Base-by-base conservation (phyloP, 35 echinoderm and acorn worm species). In the Heliocidaris tuberculata region DNA sequence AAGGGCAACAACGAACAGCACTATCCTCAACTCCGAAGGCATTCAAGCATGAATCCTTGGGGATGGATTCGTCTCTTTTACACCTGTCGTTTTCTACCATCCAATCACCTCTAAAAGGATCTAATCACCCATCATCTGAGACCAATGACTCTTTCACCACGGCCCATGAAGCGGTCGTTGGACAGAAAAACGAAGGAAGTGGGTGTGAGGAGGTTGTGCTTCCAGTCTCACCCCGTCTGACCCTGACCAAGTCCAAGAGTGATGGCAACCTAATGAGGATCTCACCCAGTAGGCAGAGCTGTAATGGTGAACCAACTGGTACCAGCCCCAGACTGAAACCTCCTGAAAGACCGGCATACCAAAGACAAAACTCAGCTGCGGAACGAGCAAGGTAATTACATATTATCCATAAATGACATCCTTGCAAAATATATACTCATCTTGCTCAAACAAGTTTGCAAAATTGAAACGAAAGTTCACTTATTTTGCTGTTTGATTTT, bases 41-140 rank as follows among this genome's bases (percentile, higher is more conserved):
- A 31, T 96, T 96, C 50, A 94, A 24, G 30, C 93, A 96, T 49
- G 95, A 96, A 90, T 96, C 95, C 21, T 93, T 96, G 12, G 94
- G 94, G 3, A 95, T 42, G 86, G 56, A 95, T 21, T 35, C 48
- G 48, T 90, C 85, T 90, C 30, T 95, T 27, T 32, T 56, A 27
- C 47, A 90, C 47, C 86, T 95, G 31, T 90, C 70, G 27, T 48
- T 32, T 6, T 94, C 86, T 31, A 59, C 61, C 85, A 93, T 93
- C 47, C 93, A 96, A 52, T 96, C 95, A 31, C 95, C 95, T 47
- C 60, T 65, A 9, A 54, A 86, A n/a, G 65, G 65, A 30, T 85
- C 65, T 29, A 85, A 94, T 13, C 88, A 61, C 16, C 32, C 92
- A 52, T n/a, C 30, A 17, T 31, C 48, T 54, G 52, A 70, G 56